A percentile compares a stretch with the other conserved stretches of the same genome.
These are phyloP conservation scores for Drosophila seclusa DNA, from an alignment of 2,888 invertebrate species.

Conservation along the genomic window DNA sequence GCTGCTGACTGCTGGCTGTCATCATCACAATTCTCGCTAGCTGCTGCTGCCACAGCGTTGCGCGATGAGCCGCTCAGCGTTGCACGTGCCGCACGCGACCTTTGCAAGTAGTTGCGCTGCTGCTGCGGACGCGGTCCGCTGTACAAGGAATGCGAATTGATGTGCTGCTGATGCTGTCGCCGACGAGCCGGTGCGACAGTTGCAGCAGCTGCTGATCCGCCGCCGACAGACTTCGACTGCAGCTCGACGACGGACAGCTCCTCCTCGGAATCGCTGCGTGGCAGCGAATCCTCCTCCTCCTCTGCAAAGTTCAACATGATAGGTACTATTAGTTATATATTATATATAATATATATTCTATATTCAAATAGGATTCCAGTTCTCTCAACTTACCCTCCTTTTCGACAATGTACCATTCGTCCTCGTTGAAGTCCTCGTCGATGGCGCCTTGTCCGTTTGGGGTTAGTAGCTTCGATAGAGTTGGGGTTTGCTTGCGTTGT, in stretches of 20 bases:
- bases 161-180: slow-evolving; percentile 70
- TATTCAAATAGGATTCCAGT: too few species aligned
- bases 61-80: slow-evolving; percentile 75
- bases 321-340: not conserved
- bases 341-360: too few species aligned
- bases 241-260: slow-evolving; percentile 80
- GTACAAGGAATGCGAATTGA: slow-evolving; percentile 81
- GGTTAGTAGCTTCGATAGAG: slow-evolving; percentile 69
- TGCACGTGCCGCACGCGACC: slow-evolving; percentile 60
- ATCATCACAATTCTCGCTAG: slow-evolving; percentile 50
- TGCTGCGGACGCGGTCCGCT: slow-evolving; percentile 82
- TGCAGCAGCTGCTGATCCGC: slow-evolving; percentile 17
- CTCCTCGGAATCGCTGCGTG: slow-evolving; percentile 83
- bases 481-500: slow-evolving; percentile 61
- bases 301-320: slow-evolving; percentile 37
- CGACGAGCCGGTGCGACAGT: slow-evolving; percentile 32
- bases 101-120: slow-evolving; percentile 79
- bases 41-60: slow-evolving; percentile 67
- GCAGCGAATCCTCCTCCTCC: slow-evolving; percentile 79
- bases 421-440: slow-evolving; percentile 83
- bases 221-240: slow-evolving; percentile 49
- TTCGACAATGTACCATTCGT: slow-evolving; percentile 87
- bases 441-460: slow-evolving; percentile 57
- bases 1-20: slow-evolving; percentile 27
- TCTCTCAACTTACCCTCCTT: slow-evolving; percentile 81